phyloP scores from a whole-genome alignment of 2,113 vertebrate genomes.

The Micromys minutus region DNA sequence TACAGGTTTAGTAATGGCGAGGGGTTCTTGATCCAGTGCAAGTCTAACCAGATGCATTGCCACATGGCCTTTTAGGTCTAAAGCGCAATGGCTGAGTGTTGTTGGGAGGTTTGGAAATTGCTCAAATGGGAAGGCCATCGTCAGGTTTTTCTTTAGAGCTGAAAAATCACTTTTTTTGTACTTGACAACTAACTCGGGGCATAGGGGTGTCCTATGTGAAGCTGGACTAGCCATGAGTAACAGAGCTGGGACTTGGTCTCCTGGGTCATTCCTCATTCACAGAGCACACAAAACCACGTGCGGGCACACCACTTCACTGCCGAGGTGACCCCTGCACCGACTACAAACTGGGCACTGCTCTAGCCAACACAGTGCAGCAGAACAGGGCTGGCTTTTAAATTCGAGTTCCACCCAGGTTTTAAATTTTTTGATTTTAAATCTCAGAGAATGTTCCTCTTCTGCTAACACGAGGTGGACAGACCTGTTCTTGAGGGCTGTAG shows the following conservation, averaged over 20 bases:
- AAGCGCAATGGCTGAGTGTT: neutral
- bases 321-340: neutral
- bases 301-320: neutral
- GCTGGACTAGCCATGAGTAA: neutral
- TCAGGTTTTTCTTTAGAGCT: neutral
- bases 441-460: neutral
- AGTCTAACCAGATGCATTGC: neutral
- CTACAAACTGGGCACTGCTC: too few species aligned
- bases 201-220: neutral
- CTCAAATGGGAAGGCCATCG: neutral
- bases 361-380: accelerated
- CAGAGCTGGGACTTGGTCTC: neutral
- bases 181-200: neutral
- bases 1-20: neutral
- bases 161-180: neutral
- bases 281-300: neutral
- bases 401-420: neutral
- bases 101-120: neutral
- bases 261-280: neutral
- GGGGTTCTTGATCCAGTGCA: neutral
- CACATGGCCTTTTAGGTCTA: neutral
- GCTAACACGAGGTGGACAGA: neutral
- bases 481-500: neutral
- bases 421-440: neutral
- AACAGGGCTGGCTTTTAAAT: too few species aligned